Evolutionary conservation across 2,888 invertebrate species (phyloP).

Genomic region (Eristalis tenax): DNA sequence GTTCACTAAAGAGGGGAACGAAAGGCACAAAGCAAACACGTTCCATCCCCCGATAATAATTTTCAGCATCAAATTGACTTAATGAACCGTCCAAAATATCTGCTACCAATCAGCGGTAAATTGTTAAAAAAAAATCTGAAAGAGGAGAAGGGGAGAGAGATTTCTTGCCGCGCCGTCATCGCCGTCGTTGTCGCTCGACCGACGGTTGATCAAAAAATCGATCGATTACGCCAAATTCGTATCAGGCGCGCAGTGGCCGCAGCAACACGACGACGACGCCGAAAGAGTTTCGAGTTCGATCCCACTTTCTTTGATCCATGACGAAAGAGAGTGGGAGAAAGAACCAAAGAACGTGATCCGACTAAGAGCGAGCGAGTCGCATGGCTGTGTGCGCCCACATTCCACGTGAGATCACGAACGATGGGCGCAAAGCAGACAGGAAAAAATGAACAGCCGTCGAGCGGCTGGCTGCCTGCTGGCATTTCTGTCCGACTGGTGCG

Average conservation of each 20-base stretch:
- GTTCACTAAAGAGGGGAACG: slow-evolving; percentile 24
- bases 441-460: background rate
- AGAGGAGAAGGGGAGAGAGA: background rate
- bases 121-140: background rate
- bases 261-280: background rate
- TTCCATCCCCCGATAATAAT: slow-evolving; percentile 12
- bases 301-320: background rate
- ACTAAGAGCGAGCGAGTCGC: background rate
- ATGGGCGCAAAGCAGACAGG: background rate
- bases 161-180: background rate
- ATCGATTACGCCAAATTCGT: slow-evolving; percentile 41
- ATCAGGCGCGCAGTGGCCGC: slow-evolving; percentile 9
- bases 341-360: background rate
- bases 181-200: background rate
- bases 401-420: background rate
- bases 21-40: slow-evolving; percentile 25
- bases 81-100: slow-evolving; percentile 43
- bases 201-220: slow-evolving; percentile 22
- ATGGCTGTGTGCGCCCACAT: background rate
- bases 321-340: background rate
- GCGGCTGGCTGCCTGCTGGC: background rate
- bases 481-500: background rate
- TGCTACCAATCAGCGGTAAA: slow-evolving; percentile 17
- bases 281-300: background rate
- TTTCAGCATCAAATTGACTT: slow-evolving; percentile 43